Conservation (phyloP, 2,888 invertebrate species). For the Drosophila nr. perissopoda region DNA sequence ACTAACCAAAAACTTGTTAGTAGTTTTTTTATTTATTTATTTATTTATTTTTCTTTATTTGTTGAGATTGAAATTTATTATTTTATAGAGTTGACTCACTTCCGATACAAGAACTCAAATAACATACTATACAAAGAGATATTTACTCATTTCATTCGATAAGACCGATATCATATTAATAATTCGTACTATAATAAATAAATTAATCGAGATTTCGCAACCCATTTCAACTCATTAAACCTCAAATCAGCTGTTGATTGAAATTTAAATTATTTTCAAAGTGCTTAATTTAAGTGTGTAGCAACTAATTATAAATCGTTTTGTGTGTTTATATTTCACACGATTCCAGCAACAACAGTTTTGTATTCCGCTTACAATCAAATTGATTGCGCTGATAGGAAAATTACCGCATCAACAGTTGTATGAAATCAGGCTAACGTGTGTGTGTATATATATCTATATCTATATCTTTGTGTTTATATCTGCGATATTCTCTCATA, state of each 20-base stretch:
- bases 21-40: not conserved
- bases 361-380: slow-evolving; percentile 35
- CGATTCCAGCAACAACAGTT: slow-evolving; percentile 11
- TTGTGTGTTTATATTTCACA: slow-evolving; percentile 14
- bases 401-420: slow-evolving; percentile 54
- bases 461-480: slow-evolving; percentile 9
- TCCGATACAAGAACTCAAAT: not conserved
- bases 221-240: not conserved
- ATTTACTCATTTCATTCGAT: not conserved
- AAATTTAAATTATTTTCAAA: slow-evolving; percentile 7
- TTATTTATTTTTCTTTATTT: not conserved
- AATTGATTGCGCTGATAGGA: slow-evolving; percentile 53
- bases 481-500: slow-evolving; percentile 21
- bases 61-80: not conserved
- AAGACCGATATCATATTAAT: not conserved
- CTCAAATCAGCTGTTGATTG: slow-evolving; percentile 9
- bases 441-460: not conserved
- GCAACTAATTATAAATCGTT: slow-evolving; percentile 15
- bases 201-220: not conserved
- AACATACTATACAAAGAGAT: not conserved
- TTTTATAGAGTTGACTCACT: not conserved
- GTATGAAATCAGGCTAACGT: slow-evolving; percentile 11
- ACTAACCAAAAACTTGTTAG: not conserved
- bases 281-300: slow-evolving; percentile 1
- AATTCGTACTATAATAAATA: not conserved